Evolutionary conservation across 2,888 invertebrate genomes (phyloP), one percentile per base, ranked within the genome.

Genomic region (Leptinotarsa haldemani): DNA sequence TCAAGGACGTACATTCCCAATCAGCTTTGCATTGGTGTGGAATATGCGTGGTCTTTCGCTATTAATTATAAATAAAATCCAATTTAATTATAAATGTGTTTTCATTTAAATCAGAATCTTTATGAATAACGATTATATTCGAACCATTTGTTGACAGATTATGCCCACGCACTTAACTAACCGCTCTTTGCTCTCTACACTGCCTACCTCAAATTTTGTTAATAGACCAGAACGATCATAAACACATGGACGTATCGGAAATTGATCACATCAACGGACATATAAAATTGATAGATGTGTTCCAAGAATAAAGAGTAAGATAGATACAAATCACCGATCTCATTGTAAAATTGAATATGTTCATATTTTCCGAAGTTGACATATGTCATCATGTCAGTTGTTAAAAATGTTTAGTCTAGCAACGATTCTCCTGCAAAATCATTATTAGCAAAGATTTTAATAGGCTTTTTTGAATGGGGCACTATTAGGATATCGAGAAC

Each of bases 141-240:
- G 65, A 64, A 65, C 71, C 73, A 70, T 74, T 77, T 76, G 74
- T 74, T 71, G 65, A 74, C 73, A 77, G 66, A 63, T 65, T 13
- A 69, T 40, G 40, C 74, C 75, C 70, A 77, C 77, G 53, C 70
- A 50, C 58, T n/a, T 63, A 18, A 53, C n/a, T 63, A 68, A 72
- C 25, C 61, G 30, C 65, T 74, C 73, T 69, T 63, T 69, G 48
- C 73, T 73, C 71, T 64, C 66, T 61, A 47, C 65, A 65, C 77
- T 71, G 46, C 77, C 77, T 74, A 77, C 77, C 65, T 73, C 50
- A 73, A 63, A 70, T 74, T 74, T 74, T 73, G 68, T 70, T 77
- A 74, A 73, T 52, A 50, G 65, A 68, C 70, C 68, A 56, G 22
- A 61, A 61, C 61, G 61, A 61, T 61, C 9, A 30, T 30, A n/a